Evolutionary conservation across 2,113 vertebrate genomes (phyloP).

Genomic region (Phylloscopus trochilus): DNA sequence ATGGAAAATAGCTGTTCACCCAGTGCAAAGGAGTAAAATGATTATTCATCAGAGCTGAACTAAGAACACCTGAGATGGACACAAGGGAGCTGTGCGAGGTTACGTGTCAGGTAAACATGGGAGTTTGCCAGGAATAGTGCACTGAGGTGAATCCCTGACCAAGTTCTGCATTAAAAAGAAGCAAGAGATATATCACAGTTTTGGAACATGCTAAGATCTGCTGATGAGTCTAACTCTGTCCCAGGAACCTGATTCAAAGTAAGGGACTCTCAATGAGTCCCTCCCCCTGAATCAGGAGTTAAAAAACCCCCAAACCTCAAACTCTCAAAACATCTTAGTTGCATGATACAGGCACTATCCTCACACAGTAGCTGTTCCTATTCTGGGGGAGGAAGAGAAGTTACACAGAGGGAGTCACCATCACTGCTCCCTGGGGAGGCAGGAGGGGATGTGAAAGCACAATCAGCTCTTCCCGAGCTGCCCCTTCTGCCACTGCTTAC

Average conservation of each 20-base stretch:
- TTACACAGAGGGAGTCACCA: background rate
- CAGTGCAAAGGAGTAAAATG: background rate
- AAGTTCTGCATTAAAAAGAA: background rate
- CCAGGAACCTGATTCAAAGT: background rate
- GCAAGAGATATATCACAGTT: background rate
- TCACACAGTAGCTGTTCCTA: background rate
- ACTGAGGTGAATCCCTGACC: background rate
- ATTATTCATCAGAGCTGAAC: background rate
- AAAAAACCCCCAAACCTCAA: background rate
- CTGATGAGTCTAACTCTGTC: background rate
- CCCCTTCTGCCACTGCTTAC: background rate
- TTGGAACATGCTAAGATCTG: background rate
- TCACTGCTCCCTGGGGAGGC: background rate
- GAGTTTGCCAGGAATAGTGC: background rate
- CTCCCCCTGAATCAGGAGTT: background rate
- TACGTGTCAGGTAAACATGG: rapidly evolving
- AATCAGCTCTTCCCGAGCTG: rapidly evolving
- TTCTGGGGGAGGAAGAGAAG: background rate
- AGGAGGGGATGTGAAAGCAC: rapidly evolving
- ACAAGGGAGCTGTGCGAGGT: background rate
- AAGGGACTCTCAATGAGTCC: background rate
- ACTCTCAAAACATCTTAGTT: background rate
- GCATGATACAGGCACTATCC: background rate
- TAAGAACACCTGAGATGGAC: background rate
- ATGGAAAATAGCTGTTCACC: background rate